Evolutionary conservation across 35 echinoderm and acorn worm genomes (phyloP).

Genomic region (Patiria miniata): DNA sequence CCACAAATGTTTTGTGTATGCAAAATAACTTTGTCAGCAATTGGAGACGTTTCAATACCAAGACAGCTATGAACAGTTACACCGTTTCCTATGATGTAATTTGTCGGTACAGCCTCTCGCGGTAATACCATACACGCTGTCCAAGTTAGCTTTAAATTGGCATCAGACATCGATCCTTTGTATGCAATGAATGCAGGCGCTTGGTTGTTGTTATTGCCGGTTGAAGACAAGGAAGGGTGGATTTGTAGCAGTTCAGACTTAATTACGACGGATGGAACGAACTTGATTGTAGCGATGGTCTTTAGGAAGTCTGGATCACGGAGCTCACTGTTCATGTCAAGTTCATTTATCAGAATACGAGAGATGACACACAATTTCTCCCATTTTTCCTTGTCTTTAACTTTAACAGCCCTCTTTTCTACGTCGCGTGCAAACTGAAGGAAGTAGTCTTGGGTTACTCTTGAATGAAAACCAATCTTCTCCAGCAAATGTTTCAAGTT

Average conservation of each 20-base stretch:
- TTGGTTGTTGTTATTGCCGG: not conserved
- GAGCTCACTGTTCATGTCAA: not conserved
- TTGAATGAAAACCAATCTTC: not conserved
- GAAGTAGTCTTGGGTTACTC: not conserved
- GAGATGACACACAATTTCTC: not conserved
- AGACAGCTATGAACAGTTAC: slow-evolving; percentile 20
- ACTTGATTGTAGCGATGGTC: not conserved
- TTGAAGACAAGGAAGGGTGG: slow-evolving; percentile 1
- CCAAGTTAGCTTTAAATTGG: not conserved
- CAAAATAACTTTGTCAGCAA: not conserved
- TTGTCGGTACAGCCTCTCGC: not conserved
- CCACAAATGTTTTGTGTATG: slow-evolving; percentile 25
- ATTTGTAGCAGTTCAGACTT: slow-evolving; percentile 4
- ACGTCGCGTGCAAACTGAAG: not conserved
- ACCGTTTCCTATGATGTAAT: not conserved
- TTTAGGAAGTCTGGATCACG: not conserved
- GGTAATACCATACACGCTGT: slow-evolving; percentile 18
- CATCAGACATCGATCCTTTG: slow-evolving; percentile 17
- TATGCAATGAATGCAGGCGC: slow-evolving; percentile 17
- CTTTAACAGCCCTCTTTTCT: not conserved
- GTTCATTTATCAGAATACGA: not conserved
- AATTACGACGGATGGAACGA: slow-evolving; percentile 25
- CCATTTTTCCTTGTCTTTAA: not conserved
- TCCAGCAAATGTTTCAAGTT: not conserved
- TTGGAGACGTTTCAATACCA: not conserved